Conservation (phyloP, 1,140 invertebrate genomes). For the Drusus annulatus region DNA sequence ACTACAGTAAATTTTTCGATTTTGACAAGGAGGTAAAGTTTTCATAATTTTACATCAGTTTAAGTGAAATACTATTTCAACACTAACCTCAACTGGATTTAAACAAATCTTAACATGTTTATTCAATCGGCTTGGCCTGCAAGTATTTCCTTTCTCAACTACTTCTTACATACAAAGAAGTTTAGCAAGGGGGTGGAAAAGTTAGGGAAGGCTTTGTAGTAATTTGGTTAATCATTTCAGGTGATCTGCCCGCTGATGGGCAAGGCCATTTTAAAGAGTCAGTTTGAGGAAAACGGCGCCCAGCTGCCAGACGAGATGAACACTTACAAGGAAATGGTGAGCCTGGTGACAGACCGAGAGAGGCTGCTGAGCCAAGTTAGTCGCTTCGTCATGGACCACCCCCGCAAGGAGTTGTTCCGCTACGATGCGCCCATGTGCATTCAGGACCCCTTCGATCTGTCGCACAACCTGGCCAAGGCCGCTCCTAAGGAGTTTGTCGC, state of each 20-base stretch:
- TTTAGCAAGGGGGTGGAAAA: too few species aligned
- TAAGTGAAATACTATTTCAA: too few species aligned
- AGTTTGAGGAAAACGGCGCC: slow-evolving; percentile 58
- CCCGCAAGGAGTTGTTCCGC: slow-evolving; percentile 60
- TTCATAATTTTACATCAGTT: slow-evolving; percentile 38
- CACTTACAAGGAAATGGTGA: slow-evolving; percentile 60
- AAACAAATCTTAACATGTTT: too few species aligned
- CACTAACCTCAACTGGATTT: too few species aligned
- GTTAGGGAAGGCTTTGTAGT: too few species aligned
- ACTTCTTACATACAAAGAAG: too few species aligned
- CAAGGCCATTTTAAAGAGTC: slow-evolving; percentile 59
- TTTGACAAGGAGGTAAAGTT: slow-evolving; percentile 59
- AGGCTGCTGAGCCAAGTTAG: not conserved
- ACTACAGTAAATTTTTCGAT: slow-evolving; percentile 61
- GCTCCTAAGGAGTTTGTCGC: slow-evolving; percentile 50
- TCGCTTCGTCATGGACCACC: slow-evolving; percentile 17
- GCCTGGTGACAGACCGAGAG: slow-evolving; percentile 36
- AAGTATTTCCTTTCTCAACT: too few species aligned
- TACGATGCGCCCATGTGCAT: slow-evolving; percentile 62
- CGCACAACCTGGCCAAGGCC: slow-evolving; percentile 67
- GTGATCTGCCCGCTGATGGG: slow-evolving; percentile 65
- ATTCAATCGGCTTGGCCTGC: too few species aligned
- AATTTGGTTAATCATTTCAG: slow-evolving; percentile 48
- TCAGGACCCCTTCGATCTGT: slow-evolving; percentile 69
- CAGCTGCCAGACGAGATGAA: slow-evolving; percentile 62